Conservation (phyloP, 2,113 vertebrate species). For the Dunckerocampus dactyliophorus region DNA sequence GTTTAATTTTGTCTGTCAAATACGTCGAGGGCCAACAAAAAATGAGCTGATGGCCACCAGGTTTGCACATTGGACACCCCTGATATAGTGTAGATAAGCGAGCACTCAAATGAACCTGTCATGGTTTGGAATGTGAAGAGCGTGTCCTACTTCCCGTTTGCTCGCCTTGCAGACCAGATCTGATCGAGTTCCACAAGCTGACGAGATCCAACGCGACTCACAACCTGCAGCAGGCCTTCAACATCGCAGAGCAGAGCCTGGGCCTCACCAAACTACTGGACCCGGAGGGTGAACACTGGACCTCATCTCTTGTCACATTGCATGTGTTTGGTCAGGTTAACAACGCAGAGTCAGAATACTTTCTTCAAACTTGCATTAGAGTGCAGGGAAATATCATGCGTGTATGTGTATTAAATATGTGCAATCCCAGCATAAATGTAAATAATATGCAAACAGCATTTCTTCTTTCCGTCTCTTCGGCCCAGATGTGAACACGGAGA, state of each 20-base stretch:
- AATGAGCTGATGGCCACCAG: no score
- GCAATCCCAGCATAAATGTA: no score
- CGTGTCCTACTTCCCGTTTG: background rate
- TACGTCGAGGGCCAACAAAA: no score
- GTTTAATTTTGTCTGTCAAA: no score
- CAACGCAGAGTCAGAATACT: no score
- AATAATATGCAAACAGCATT: background rate
- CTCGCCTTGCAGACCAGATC: slow-evolving; percentile 76
- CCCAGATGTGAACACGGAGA: slow-evolving; percentile 91
- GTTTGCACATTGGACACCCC: background rate
- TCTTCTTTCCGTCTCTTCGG: background rate
- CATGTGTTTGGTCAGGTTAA: no score
- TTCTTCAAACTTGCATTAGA: no score
- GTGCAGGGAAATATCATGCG: no score
- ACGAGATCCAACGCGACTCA: slow-evolving; percentile 90
- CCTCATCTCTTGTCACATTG: background rate
- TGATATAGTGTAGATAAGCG: background rate
- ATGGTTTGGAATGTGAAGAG: background rate
- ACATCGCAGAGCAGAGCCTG: slow-evolving; percentile 85
- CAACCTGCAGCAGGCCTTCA: slow-evolving; percentile 94
- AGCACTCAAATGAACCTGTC: no score
- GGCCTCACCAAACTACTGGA: slow-evolving; percentile 91
- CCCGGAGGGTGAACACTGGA: slow-evolving; percentile 79
- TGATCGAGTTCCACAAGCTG: slow-evolving; percentile 89
- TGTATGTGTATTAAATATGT: no score